Conservation (phyloP, 2,888 invertebrate species). For the Margaritifera margaritifera region DNA sequence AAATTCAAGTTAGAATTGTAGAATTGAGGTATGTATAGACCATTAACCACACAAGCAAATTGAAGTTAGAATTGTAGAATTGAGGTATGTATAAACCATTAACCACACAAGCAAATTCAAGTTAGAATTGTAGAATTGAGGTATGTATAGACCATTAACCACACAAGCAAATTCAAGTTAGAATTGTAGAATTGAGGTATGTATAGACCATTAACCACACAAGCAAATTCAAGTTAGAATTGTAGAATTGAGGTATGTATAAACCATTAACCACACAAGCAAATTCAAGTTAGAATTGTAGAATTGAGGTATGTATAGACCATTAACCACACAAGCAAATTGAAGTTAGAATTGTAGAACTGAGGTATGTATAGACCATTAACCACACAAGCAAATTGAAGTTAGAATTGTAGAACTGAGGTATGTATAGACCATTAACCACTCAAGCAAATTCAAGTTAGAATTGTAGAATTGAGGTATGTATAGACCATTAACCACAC, state of each 20-base stretch:
- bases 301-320: slow-evolving; percentile 80
- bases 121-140: slow-evolving; percentile 81
- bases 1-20: slow-evolving; percentile 79
- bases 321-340: slow-evolving; percentile 69
- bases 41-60: slow-evolving; percentile 69
- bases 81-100: slow-evolving; percentile 78
- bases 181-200: slow-evolving; percentile 83
- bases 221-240: slow-evolving; percentile 78
- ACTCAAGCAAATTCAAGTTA: slow-evolving; percentile 76
- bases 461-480: slow-evolving; percentile 83
- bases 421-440: slow-evolving; percentile 75
- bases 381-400: slow-evolving; percentile 72
- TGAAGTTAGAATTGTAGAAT: slow-evolving; percentile 79
- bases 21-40: slow-evolving; percentile 80
- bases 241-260: slow-evolving; percentile 82
- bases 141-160: slow-evolving; percentile 75
- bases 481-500: slow-evolving; percentile 62
- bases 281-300: slow-evolving; percentile 79
- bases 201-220: slow-evolving; percentile 62
- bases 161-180: slow-evolving; percentile 76
- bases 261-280: slow-evolving; percentile 24
- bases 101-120: slow-evolving; percentile 72
- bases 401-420: slow-evolving; percentile 81
- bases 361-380: slow-evolving; percentile 78
- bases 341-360: slow-evolving; percentile 79